Conservation (phyloP, 1,140 invertebrate genomes). For the Diplogasteroides magnus region DNA sequence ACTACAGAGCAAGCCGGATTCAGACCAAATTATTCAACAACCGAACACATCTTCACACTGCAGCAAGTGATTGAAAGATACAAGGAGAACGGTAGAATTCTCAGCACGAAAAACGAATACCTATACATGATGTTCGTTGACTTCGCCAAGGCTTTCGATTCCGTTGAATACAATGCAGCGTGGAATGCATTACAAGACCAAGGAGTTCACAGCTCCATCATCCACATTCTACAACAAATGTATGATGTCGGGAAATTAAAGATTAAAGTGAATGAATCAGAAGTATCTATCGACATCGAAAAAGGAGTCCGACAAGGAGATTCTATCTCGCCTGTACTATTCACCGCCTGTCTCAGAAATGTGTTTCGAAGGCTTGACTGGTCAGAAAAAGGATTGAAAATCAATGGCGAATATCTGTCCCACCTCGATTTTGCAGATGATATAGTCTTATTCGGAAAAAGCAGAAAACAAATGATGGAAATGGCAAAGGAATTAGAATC, state of each 20-base stretch:
- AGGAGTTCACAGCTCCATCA: slow-evolving; percentile 11
- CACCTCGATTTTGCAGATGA: slow-evolving; percentile 17
- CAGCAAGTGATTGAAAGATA: no score
- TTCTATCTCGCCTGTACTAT: slow-evolving; percentile 13
- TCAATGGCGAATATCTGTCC: slow-evolving; percentile 8
- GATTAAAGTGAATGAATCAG: not conserved
- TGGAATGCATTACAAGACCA: slow-evolving; percentile 3
- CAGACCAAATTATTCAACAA: no score
- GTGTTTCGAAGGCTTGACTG: slow-evolving; percentile 8
- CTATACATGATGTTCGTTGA: no score
- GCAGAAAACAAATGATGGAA: not conserved
- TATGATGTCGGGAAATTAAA: slow-evolving; percentile 2
- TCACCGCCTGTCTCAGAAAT: slow-evolving; percentile 5
- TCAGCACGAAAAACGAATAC: no score
- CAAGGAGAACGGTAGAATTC: no score
- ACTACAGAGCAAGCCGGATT: no score
- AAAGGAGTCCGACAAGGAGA: slow-evolving; percentile 23
- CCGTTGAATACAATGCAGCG: slow-evolving; percentile 8
- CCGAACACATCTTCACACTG: no score
- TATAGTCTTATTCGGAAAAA: not conserved
- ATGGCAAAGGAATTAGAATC: slow-evolving; percentile 15
- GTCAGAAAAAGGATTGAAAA: slow-evolving; percentile 15
- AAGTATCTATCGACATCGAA: slow-evolving; percentile 4
- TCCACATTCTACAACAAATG: slow-evolving; percentile 9
- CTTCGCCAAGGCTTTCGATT: no score